These are phyloP conservation scores for Steromphala cineraria DNA, from an alignment of 2,888 invertebrate genomes.

Conservation along the genomic window DNA sequence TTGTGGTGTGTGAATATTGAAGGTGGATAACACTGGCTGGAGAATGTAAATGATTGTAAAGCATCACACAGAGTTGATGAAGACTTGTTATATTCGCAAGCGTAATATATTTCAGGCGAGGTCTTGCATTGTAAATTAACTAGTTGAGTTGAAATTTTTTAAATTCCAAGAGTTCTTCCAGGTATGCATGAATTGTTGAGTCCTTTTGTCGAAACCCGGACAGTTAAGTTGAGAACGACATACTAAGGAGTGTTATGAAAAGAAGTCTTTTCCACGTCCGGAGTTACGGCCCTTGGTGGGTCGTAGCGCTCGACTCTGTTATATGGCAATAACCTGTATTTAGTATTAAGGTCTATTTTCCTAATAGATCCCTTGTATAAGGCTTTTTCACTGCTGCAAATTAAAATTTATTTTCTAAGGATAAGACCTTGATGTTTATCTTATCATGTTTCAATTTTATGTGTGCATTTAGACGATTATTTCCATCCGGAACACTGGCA, in stretches of 20 bases:
- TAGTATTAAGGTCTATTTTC: slow-evolving; percentile 20
- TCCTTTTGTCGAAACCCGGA: slow-evolving; percentile 10
- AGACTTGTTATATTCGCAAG: no score
- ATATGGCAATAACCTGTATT: slow-evolving; percentile 19
- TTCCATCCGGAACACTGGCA: slow-evolving; percentile 4
- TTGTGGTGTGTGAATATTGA: no score
- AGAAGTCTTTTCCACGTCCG: slow-evolving; percentile 4
- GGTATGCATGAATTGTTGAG: background rate
- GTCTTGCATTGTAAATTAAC: no score
- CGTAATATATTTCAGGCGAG: no score
- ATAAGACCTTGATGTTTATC: background rate
- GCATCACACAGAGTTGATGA: no score
- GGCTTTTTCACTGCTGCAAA: slow-evolving; percentile 12
- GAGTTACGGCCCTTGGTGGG: background rate
- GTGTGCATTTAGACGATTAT: slow-evolving; percentile 16
- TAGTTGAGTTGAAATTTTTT: no score
- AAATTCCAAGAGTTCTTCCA: background rate
- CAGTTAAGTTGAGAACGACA: background rate
- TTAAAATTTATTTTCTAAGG: slow-evolving; percentile 5
- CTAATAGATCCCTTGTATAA: slow-evolving; percentile 15
- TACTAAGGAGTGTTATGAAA: background rate
- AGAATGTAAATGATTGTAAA: no score
- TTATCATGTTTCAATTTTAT: slow-evolving; percentile 8
- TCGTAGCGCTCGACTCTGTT: background rate
- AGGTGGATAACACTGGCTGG: no score